A percentile compares a stretch with the other conserved stretches of the same genome.
Evolutionary conservation across 2,888 invertebrate species (phyloP).

Genomic region (Cyaniris semiargus): DNA sequence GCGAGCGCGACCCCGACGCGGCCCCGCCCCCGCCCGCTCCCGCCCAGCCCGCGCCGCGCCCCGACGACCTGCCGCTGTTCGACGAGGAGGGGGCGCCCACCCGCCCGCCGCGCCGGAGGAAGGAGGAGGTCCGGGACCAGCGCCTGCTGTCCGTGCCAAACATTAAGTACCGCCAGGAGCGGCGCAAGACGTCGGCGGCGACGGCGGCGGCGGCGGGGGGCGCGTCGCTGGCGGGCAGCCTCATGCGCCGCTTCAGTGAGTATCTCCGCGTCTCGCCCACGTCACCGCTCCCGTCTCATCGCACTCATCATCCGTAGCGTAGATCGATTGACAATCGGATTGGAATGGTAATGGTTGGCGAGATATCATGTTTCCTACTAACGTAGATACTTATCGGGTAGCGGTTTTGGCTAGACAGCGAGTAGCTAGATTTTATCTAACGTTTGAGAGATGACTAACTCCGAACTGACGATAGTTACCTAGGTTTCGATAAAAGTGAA

Average conservation of each 20-base stretch:
- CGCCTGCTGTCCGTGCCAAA: constrained; percentile 89
- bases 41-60: constrained; percentile 64
- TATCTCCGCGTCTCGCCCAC: constrained; percentile 62
- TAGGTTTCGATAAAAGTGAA: constrained; percentile 27
- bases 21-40: constrained; percentile 50
- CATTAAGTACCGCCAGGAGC: constrained; percentile 82
- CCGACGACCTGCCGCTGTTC: constrained; percentile 83
- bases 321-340: constrained; percentile 56
- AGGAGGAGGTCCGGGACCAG: constrained; percentile 76
- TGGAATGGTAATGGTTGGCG: constrained; percentile 73
- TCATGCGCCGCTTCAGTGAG: constrained; percentile 95
- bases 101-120: constrained; percentile 79
- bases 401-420: constrained; percentile 60
- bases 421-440: constrained; percentile 60
- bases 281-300: constrained; percentile 51
- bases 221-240: constrained; percentile 84
- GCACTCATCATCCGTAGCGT: constrained; percentile 60
- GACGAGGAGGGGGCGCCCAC: constrained; percentile 58
- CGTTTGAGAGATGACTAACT: constrained; percentile 36
- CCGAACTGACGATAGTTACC: constrained; percentile 26
- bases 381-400: constrained; percentile 58
- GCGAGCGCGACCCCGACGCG: constrained; percentile 55
- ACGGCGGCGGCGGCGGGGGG: constrained; percentile 58
- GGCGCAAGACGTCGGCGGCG: constrained; percentile 74
- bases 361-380: constrained; percentile 57